Conservation (phyloP, 2,888 invertebrate genomes). For the Harmothoe impar region DNA sequence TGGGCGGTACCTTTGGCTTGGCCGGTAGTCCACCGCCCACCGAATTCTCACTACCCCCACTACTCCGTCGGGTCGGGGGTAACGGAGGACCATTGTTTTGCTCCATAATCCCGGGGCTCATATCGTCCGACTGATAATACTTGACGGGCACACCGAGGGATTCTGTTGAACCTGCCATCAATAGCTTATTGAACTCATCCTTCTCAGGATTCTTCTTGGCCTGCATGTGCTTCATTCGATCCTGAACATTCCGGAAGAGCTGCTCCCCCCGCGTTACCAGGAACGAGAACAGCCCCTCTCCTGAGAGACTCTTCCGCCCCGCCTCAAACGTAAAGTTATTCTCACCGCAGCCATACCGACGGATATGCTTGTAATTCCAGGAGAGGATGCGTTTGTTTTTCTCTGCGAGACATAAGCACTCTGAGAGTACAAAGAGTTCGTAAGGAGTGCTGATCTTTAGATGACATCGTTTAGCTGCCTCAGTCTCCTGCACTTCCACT, state of each 20-base stretch:
- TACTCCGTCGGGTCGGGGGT: background rate
- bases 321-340: conserved; percentile 59
- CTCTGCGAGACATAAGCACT: conserved; percentile 17
- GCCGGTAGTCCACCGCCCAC: background rate
- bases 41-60: background rate
- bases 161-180: background rate
- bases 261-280: background rate
- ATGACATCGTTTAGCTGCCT: conserved; percentile 49
- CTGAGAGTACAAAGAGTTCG: conserved; percentile 33
- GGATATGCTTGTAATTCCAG: conserved; percentile 56
- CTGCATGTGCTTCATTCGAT: conserved; percentile 37
- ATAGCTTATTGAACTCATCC: conserved; percentile 32
- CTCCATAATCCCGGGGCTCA: background rate
- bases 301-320: conserved; percentile 43
- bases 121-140: background rate
- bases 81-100: background rate
- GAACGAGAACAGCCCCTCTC: conserved; percentile 56
- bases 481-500: conserved; percentile 32
- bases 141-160: background rate
- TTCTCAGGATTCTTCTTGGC: background rate
- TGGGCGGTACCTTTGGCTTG: background rate
- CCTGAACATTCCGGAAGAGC: conserved; percentile 48
- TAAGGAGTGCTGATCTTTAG: conserved; percentile 21
- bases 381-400: background rate
- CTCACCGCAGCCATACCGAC: conserved; percentile 49